Evolutionary conservation across 37 sponge, comb jelly and placozoan species (phyloP).

Genomic region (Cladorhizidae sp.): DNA sequence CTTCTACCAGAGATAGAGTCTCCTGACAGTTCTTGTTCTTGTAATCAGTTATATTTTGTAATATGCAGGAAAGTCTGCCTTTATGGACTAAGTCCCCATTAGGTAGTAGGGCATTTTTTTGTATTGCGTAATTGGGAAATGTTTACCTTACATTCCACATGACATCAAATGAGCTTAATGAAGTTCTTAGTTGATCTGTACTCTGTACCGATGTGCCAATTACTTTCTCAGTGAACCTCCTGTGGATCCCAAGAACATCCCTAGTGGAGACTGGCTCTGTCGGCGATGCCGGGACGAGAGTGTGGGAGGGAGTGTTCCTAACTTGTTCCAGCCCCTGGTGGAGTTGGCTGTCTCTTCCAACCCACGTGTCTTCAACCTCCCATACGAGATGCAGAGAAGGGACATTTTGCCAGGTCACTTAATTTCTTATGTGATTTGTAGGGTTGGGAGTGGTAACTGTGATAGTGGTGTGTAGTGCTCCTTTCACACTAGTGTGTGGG

Average conservation of each 20-base stretch:
- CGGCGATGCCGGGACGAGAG: conserved; percentile 54
- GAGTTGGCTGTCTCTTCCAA: conserved; percentile 35
- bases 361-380: conserved; percentile 47
- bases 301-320: conserved; percentile 6
- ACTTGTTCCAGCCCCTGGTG: conserved; percentile 37
- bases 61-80: too few species aligned
- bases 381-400: conserved; percentile 34
- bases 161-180: too few species aligned
- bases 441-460: background rate
- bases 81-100: too few species aligned
- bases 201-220: background rate
- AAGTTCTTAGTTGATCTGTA: too few species aligned
- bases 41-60: too few species aligned
- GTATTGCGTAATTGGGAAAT: too few species aligned
- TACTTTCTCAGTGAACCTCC: conserved; percentile 83
- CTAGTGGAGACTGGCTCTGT: conserved; percentile 95
- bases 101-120: too few species aligned
- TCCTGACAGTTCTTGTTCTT: too few species aligned
- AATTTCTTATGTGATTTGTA: background rate
- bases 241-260: conserved; percentile 80
- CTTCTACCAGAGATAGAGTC: too few species aligned
- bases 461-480: too few species aligned
- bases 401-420: conserved; percentile 39
- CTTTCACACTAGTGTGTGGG: too few species aligned
- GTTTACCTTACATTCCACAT: too few species aligned